Conservation (phyloP, 2,797 vertebrate genomes). For the Cuculus canorus region DNA sequence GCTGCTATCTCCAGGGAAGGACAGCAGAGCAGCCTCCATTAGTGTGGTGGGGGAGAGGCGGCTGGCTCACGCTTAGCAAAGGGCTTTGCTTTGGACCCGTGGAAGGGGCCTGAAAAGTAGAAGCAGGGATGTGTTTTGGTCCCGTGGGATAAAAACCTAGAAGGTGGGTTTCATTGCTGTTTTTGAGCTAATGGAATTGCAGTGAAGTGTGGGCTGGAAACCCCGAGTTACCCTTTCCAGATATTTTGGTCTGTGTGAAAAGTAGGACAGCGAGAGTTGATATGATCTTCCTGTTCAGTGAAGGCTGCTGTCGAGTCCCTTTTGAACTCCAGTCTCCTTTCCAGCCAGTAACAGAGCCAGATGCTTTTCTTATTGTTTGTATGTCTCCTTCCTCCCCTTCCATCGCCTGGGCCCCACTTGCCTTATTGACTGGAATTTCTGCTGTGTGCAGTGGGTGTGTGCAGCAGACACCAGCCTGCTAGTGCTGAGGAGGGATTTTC, state of each 20-base stretch:
- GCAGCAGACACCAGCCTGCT: constrained; percentile 67
- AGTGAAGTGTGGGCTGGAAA: constrained; percentile 18
- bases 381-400: constrained; percentile 73
- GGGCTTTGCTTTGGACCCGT: constrained; percentile 32
- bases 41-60: constrained; percentile 76
- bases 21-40: constrained; percentile 83
- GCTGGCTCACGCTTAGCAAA: constrained; percentile 60
- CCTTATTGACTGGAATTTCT: constrained; percentile 74
- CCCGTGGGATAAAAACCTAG: neutral
- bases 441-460: constrained; percentile 75
- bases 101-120: neutral
- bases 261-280: constrained; percentile 55
- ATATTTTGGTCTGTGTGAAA: constrained; percentile 32
- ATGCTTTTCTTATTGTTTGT: constrained; percentile 76
- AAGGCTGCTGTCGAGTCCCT: constrained; percentile 10
- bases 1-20: constrained; percentile 84
- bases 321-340: constrained; percentile 68
- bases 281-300: constrained; percentile 53
- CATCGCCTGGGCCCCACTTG: constrained; percentile 67
- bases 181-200: constrained; percentile 23
- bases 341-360: constrained; percentile 66
- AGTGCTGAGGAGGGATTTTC: constrained; percentile 72
- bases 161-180: neutral
- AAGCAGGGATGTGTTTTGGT: neutral
- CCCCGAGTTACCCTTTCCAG: constrained; percentile 18